Evolutionary conservation across 2,888 invertebrate species (phyloP).

Genomic region (Thymelicus sylvestris): DNA sequence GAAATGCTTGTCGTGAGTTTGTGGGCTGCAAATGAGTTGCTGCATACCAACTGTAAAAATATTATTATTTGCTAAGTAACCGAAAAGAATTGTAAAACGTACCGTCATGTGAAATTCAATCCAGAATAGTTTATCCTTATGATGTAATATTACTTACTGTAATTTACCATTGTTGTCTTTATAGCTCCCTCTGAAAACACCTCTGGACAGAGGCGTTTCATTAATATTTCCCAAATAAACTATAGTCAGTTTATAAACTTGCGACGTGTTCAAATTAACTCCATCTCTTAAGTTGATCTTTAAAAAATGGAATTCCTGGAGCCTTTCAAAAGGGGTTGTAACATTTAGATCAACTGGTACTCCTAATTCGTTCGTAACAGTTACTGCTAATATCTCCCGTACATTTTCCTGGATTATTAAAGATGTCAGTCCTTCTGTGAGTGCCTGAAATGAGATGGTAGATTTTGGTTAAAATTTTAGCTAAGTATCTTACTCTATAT

Average conservation of each 20-base stretch:
- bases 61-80: background rate
- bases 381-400: slow-evolving; percentile 54
- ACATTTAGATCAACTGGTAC: slow-evolving; percentile 49
- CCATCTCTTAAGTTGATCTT: slow-evolving; percentile 64
- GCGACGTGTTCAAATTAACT: slow-evolving; percentile 52
- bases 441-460: slow-evolving; percentile 56
- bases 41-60: slow-evolving; percentile 87
- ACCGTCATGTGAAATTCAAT: no score
- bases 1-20: slow-evolving; percentile 91
- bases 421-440: slow-evolving; percentile 50
- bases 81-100: no score
- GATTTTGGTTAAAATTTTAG: background rate
- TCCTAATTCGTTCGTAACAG: slow-evolving; percentile 49
- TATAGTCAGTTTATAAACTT: slow-evolving; percentile 58
- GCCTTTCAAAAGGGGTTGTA: slow-evolving; percentile 54
- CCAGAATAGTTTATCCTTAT: no score
- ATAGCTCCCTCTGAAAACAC: slow-evolving; percentile 75
- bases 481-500: background rate
- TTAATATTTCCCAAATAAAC: slow-evolving; percentile 73
- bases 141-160: slow-evolving; percentile 58
- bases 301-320: slow-evolving; percentile 63
- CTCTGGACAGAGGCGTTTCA: slow-evolving; percentile 73
- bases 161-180: slow-evolving; percentile 54
- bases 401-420: slow-evolving; percentile 74
- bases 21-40: slow-evolving; percentile 92